Evolutionary conservation across 2,797 vertebrate species (phyloP), one percentile per base, ranked within the genome.

Genomic region (Hydrolagus colliei): DNA sequence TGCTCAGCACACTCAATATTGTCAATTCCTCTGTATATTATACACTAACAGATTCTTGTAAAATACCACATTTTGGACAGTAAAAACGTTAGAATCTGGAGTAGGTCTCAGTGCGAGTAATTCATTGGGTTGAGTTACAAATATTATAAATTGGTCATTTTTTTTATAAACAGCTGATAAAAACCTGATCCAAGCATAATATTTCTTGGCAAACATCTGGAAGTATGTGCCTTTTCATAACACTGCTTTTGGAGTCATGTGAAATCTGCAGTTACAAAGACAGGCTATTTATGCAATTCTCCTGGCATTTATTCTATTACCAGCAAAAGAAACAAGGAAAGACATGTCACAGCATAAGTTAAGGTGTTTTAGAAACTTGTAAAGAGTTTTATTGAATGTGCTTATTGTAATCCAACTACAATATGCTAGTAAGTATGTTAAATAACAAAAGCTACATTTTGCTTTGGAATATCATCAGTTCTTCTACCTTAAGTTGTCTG

Each of bases 81-180:
- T 9, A 82, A 52, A 79, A 68, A 68, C 67, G 27, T 82, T 82
- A 65, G 22, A 63, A 9, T 82, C 67, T 67, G 67, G 78, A 67
- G 65, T 82, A 27, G 67, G 62, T 27, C 32, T 14, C 14, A 35
- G 61, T 12, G 11, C 67, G 78, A 65, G 78, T 67, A 68, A 82
- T 82, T 82, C 27, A 82, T 41, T 67, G 78, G 63, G 63, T 63
- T 67, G 78, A 41, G 63, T 62, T 67, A 67, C 63, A 82, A 82
- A 32, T 27, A 35, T 82, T 82, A 67, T 63, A 82, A 82, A 67
- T 65, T 68, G 27, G 61, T 82, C 27, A 35, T 82, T 63, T 80
- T 68, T 52, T 52, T 35, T 79, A 16, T 82, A 82, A 68, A 82
- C 78, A 79, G 52, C 27, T 59, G 22, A 79, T 79, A 65, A 22